phyloP scores from a whole-genome alignment of 2,888 invertebrate species.

The Acronicta leporina region DNA sequence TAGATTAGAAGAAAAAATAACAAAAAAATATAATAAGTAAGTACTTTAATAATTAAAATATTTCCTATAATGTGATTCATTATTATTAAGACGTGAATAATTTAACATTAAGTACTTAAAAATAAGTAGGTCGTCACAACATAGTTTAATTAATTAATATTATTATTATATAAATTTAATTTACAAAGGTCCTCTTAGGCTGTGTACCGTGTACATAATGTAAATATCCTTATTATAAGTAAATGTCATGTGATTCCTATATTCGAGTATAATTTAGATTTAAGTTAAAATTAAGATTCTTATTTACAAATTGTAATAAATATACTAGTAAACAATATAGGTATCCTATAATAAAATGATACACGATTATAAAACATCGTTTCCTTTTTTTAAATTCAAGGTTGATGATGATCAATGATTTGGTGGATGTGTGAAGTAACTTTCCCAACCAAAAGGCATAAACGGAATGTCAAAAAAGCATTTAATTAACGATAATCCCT shows the following conservation, averaged over 20 bases:
- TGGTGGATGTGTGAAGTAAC: too few relatives aligned
- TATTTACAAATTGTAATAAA: slow-evolving; percentile 28
- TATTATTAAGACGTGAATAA: slow-evolving; percentile 39
- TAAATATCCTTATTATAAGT: slow-evolving; percentile 72
- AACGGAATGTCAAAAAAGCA: too few relatives aligned
- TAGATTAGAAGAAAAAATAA: slow-evolving; percentile 22
- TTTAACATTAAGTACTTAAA: slow-evolving; percentile 56
- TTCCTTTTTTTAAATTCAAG: neutral
- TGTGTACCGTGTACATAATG: slow-evolving; percentile 83
- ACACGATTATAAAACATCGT: slow-evolving; percentile 5
- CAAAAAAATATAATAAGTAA: slow-evolving; percentile 12
- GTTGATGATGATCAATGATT: too few relatives aligned
- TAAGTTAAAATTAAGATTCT: slow-evolving; percentile 24
- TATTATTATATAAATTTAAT: slow-evolving; percentile 40
- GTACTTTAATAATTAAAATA: slow-evolving; percentile 31
- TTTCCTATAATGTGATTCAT: slow-evolving; percentile 48
- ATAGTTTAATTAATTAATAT: slow-evolving; percentile 58
- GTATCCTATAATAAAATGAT: slow-evolving; percentile 13
- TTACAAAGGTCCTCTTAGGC: slow-evolving; percentile 80
- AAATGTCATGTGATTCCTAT: slow-evolving; percentile 60
- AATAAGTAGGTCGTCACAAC: slow-evolving; percentile 73
- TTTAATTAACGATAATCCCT: too few relatives aligned
- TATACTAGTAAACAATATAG: slow-evolving; percentile 12
- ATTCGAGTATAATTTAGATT: slow-evolving; percentile 21
- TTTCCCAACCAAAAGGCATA: too few relatives aligned